Conservation (phyloP, 2,113 vertebrate genomes). For the Nasalis larvatus region DNA sequence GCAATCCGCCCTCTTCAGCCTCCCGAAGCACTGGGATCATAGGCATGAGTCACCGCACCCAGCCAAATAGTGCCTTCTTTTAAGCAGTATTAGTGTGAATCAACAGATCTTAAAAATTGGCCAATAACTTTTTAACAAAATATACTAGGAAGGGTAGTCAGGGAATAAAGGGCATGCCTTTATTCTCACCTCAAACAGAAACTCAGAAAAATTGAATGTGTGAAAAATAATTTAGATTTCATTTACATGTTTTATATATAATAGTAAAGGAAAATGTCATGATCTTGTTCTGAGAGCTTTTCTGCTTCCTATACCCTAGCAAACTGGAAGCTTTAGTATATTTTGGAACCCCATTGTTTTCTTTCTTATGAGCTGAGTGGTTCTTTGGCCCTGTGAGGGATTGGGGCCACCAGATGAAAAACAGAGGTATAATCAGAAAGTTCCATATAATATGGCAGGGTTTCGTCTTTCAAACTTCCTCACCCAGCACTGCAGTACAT, state of each 20-base stretch:
- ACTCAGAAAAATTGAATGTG: neutral
- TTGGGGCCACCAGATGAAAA: neutral
- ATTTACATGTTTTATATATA: slow-evolving; percentile 7
- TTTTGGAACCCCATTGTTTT: neutral
- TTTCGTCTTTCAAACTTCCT: neutral
- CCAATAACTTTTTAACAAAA: neutral
- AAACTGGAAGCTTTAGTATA: neutral
- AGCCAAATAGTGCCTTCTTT: no score
- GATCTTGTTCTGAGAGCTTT: neutral
- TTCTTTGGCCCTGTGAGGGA: neutral
- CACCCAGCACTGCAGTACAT: neutral
- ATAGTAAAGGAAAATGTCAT: neutral
- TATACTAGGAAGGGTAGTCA: neutral
- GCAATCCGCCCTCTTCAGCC: no score
- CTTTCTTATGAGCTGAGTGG: neutral
- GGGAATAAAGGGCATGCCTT: neutral
- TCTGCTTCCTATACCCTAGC: neutral
- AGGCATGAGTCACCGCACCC: no score
- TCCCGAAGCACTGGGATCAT: no score
- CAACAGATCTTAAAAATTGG: neutral
- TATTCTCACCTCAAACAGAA: neutral
- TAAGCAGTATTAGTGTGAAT: neutral
- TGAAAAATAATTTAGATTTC: slow-evolving; percentile 1
- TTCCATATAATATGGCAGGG: neutral
- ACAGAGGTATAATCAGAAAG: neutral